Base-by-base conservation (phyloP, 1,140 invertebrate genomes). In the Liolophura sinensis region DNA sequence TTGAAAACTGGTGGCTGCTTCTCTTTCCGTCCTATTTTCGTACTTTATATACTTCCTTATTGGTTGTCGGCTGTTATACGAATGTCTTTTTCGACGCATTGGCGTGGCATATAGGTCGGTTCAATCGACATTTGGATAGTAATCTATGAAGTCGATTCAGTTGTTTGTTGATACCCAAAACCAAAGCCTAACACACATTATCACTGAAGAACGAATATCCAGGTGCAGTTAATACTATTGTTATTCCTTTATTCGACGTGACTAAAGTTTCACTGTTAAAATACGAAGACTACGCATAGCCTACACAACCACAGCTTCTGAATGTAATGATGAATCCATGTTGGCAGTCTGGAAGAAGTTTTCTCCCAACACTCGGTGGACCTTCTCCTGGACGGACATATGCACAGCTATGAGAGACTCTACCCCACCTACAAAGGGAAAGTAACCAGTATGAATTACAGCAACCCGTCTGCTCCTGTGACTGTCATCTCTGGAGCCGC, bases 341-440 rank as follows among this genome's bases (percentile, higher is more conserved):
- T 70, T 24, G 61, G 55, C 73, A 87, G 88, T 0, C 81, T 98
- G 57, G 97, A 98, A 86, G 87, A 94, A 49, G 79, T 98, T 5
- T 92, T 98, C 78, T 90, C 90, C 73, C 87, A 93, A 59, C 90
- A 93, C 79, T 93, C 93, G 57, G 97, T 99, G 20, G 97, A 99
- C 86, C 82, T 98, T 58, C 89, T 91, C 79, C 87, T 98, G n/a
- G 97, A 95, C 93, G 96, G 94, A 0, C 96, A 98, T 84, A 94
- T 98, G 81, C 96, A 98, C 85, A 92, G 92, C 25, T 98, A 98
- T 82, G 95, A 98, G 86, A 86, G 97, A 50, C 86, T 96, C 63
- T 98, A 91, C 91, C 96, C 97, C 0, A 88, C 98, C 51, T 98
- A 96, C 83, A 89, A 98, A 81, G 89, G 90, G 67, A 88, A 88